Evolutionary conservation across 2,888 invertebrate genomes (phyloP).

Genomic region (Drosophila fungiperda): DNA sequence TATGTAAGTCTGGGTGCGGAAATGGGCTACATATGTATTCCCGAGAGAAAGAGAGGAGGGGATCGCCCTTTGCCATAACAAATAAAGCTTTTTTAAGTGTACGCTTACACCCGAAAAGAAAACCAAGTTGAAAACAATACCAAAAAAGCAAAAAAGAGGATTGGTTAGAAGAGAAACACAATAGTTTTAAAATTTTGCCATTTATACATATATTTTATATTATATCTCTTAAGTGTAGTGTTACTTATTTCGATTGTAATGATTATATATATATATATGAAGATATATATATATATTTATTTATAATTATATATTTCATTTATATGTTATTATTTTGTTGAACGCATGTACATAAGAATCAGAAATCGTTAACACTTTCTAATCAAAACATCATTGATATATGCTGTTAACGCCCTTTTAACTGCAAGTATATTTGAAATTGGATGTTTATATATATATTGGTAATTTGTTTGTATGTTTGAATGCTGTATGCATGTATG

Average conservation of each 20-base stretch:
- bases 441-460: constrained; percentile 49
- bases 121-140: constrained; percentile 9
- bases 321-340: constrained; percentile 29
- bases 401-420: constrained; percentile 18
- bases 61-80: constrained; percentile 53
- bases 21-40: constrained; percentile 62
- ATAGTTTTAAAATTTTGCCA: constrained; percentile 74
- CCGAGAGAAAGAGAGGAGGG: constrained; percentile 9
- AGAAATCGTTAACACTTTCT: constrained; percentile 25
- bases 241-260: constrained; percentile 71
- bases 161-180: constrained; percentile 14
- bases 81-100: constrained; percentile 66
- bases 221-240: constrained; percentile 60
- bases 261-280: constrained; percentile 23
- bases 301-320: constrained; percentile 29
- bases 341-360: constrained; percentile 62
- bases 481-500: constrained; percentile 8
- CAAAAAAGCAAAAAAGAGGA: not conserved
- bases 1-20: constrained; percentile 73
- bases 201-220: constrained; percentile 75
- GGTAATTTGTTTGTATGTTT: constrained; percentile 18
- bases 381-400: constrained; percentile 12
- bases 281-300: constrained; percentile 38
- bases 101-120: constrained; percentile 20
- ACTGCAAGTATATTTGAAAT: constrained; percentile 27